Evolutionary conservation across 2,888 invertebrate species (phyloP).

Genomic region (Neuroscelio doddi): DNA sequence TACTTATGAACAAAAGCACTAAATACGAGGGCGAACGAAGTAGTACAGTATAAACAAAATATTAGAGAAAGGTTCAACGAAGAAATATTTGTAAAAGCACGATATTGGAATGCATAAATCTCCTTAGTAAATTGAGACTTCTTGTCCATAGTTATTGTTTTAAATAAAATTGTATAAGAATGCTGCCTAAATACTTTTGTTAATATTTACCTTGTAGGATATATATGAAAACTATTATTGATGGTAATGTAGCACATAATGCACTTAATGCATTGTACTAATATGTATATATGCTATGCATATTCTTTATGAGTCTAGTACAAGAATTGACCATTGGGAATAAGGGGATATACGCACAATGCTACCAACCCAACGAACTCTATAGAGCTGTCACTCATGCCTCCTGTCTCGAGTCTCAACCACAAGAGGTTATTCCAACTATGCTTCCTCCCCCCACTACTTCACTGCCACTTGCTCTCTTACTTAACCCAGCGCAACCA

Average conservation of each 20-base stretch:
- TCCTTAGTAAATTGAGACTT: too few species aligned
- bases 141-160: too few species aligned
- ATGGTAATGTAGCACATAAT: neutral
- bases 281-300: conserved; percentile 21
- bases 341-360: conserved; percentile 60
- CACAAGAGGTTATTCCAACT: conserved; percentile 52
- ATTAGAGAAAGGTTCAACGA: too few species aligned
- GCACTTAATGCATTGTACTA: neutral
- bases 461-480: conserved; percentile 32
- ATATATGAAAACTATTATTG: too few species aligned
- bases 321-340: conserved; percentile 40
- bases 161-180: too few species aligned
- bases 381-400: conserved; percentile 70
- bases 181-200: too few species aligned
- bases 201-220: too few species aligned
- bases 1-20: too few species aligned
- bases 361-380: conserved; percentile 66
- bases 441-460: conserved; percentile 44
- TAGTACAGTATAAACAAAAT: too few species aligned
- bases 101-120: too few species aligned
- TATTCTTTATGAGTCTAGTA: conserved; percentile 12
- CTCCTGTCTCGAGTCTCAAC: conserved; percentile 51
- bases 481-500: conserved; percentile 28
- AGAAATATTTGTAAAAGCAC: too few species aligned
- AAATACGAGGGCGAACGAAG: too few species aligned